Conservation (phyloP, 2,888 invertebrate genomes). For the Oxystoma pomonae region DNA sequence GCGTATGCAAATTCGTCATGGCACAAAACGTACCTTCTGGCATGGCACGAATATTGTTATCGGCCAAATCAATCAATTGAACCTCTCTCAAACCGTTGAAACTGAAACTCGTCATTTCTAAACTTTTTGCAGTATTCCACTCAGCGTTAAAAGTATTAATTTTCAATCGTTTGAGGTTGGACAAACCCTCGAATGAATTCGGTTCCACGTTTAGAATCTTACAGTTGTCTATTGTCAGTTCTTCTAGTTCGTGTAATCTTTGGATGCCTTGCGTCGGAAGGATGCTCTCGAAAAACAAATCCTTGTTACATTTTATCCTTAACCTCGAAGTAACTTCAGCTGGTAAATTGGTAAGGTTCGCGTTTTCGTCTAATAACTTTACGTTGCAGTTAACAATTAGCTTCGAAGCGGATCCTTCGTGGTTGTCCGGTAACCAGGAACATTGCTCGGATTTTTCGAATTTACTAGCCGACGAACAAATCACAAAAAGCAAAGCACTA, state of each 20-base stretch:
- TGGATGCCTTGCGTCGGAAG: conserved; percentile 62
- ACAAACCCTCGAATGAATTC: conserved; percentile 75
- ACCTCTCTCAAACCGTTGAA: conserved; percentile 77
- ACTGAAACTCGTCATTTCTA: conserved; percentile 68
- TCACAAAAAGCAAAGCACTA: conserved; percentile 14
- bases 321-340: conserved; percentile 71
- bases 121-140: conserved; percentile 69
- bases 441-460: conserved; percentile 47
- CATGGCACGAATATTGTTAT: conserved; percentile 78
- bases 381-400: conserved; percentile 61
- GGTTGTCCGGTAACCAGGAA: conserved; percentile 48
- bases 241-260: conserved; percentile 68
- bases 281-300: conserved; percentile 74
- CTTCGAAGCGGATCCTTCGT: conserved; percentile 48
- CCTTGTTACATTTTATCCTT: conserved; percentile 72
- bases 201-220: conserved; percentile 73
- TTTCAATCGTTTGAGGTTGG: conserved; percentile 71
- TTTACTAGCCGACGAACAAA: conserved; percentile 1
- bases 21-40: conserved; percentile 78
- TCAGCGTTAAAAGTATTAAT: conserved; percentile 76
- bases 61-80: conserved; percentile 72
- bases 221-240: conserved; percentile 72
- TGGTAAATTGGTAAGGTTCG: conserved; percentile 61
- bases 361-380: conserved; percentile 65
- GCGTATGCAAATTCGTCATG: conserved; percentile 70